phyloP scores from a whole-genome alignment of 2,888 invertebrate genomes.

The Metalampra italica region DNA sequence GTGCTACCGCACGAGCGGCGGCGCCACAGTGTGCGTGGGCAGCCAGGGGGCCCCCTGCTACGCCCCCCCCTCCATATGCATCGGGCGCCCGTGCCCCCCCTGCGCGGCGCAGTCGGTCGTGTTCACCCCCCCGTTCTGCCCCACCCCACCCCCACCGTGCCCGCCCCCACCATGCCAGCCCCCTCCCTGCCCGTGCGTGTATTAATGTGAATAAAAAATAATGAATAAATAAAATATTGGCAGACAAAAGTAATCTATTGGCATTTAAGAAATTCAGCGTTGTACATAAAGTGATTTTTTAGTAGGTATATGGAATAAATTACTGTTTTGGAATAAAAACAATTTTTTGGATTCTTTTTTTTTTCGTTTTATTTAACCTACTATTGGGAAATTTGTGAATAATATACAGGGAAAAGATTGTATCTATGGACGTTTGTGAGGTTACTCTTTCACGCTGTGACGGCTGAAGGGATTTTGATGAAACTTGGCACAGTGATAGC shows the following conservation, averaged over 20 bases:
- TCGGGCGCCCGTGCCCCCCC: conserved; percentile 29
- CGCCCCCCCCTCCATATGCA: conserved; percentile 35
- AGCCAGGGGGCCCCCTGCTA: conserved; percentile 33
- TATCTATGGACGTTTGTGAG: too few species aligned
- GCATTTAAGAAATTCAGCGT: not conserved
- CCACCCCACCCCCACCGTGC: conserved; percentile 8
- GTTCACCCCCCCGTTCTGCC: conserved; percentile 27
- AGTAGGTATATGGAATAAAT: too few species aligned
- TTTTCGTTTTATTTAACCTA: too few species aligned
- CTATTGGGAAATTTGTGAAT: too few species aligned
- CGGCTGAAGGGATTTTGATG: too few species aligned
- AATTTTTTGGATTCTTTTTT: too few species aligned
- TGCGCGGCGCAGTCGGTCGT: conserved; percentile 41
- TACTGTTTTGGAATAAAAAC: too few species aligned
- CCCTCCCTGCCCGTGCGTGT: conserved; percentile 11
- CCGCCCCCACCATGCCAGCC: conserved; percentile 12
- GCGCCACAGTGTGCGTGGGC: conserved; percentile 42
- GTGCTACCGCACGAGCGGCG: conserved; percentile 37
- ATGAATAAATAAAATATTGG: not conserved
- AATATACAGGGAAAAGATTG: too few species aligned
- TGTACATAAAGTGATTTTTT: not conserved
- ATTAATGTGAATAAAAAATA: too few species aligned
- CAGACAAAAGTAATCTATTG: not conserved
- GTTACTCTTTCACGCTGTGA: too few species aligned
- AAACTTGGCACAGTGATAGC: too few species aligned